phyloP scores from a whole-genome alignment of 2,888 invertebrate species.

The Drosophila prostipennis region DNA sequence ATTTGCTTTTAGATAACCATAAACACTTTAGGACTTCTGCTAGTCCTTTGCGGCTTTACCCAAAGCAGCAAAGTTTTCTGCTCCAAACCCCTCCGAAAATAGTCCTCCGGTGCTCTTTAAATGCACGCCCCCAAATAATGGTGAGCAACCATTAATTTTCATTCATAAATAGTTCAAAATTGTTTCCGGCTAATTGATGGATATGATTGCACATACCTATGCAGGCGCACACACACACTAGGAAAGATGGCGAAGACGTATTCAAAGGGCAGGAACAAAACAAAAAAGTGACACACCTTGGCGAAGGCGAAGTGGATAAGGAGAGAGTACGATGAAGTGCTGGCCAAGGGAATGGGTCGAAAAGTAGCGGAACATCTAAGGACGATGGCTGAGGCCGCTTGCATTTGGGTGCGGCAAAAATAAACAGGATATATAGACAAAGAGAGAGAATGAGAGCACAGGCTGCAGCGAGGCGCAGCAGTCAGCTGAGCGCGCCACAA shows the following conservation, averaged over 20 bases:
- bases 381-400: conserved; percentile 23
- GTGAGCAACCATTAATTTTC: conserved; percentile 53
- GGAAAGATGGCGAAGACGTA: conserved; percentile 26
- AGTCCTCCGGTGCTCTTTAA: not conserved
- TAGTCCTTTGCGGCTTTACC: not conserved
- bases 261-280: conserved; percentile 72
- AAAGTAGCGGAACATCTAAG: conserved; percentile 41
- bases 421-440: conserved; percentile 34
- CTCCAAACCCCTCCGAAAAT: not conserved
- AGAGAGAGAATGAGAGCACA: conserved; percentile 30
- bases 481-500: conserved; percentile 65
- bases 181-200: conserved; percentile 56
- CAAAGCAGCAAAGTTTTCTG: not conserved
- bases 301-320: conserved; percentile 25
- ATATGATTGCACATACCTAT: conserved; percentile 23
- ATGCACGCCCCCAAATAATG: conserved; percentile 11
- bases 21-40: not conserved
- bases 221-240: conserved; percentile 9
- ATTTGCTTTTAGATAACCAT: too few species aligned
- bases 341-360: conserved; percentile 17
- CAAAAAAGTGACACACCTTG: conserved; percentile 81
- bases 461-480: conserved; percentile 45
- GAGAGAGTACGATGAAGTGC: conserved; percentile 16
- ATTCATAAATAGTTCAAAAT: conserved; percentile 71
- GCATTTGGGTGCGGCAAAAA: conserved; percentile 77